A percentile compares a stretch with the other conserved stretches of the same genome.
Evolutionary conservation across 2,888 invertebrate species (phyloP).

Genomic region (Pteria penguin): DNA sequence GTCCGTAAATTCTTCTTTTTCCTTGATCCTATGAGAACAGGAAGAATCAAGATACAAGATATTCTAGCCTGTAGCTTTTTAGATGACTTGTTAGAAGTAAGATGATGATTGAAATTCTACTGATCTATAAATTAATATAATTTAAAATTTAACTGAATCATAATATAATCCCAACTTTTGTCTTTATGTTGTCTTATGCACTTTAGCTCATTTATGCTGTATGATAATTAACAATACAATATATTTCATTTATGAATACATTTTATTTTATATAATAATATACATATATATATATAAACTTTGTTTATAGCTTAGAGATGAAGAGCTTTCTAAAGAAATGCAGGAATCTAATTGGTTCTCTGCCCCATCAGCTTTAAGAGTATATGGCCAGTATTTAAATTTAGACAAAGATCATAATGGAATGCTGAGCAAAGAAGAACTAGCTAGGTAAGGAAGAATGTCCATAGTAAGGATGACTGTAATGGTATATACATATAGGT

Average conservation of each 20-base stretch:
- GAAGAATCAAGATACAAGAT: constrained; percentile 93
- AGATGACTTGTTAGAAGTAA: constrained; percentile 92
- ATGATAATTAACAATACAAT: no score
- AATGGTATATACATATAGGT: no score
- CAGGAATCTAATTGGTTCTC: constrained; percentile 86
- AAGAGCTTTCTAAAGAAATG: constrained; percentile 89
- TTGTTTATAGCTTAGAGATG: constrained; percentile 88
- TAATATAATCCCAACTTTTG: no score
- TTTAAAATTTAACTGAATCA: no score
- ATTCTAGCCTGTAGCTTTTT: constrained; percentile 94
- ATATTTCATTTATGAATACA: no score
- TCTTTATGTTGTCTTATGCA: no score
- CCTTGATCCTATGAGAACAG: constrained; percentile 92
- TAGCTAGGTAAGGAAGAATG: constrained; percentile 87
- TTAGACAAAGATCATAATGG: constrained; percentile 95
- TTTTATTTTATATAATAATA: no score
- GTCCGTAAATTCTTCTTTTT: constrained; percentile 98
- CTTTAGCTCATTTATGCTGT: no score
- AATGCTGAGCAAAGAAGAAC: constrained; percentile 94
- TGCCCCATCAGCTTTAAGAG: constrained; percentile 85
- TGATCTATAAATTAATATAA: neutral
- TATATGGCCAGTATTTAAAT: constrained; percentile 96
- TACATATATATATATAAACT: no score
- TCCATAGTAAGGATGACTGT: no score
- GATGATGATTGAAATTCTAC: no score